Percentiles rank a stretch among this genome's conserved stretches.
Evolutionary conservation across 2,113 vertebrate species (phyloP).

Genomic region (Geococcyx californianus): DNA sequence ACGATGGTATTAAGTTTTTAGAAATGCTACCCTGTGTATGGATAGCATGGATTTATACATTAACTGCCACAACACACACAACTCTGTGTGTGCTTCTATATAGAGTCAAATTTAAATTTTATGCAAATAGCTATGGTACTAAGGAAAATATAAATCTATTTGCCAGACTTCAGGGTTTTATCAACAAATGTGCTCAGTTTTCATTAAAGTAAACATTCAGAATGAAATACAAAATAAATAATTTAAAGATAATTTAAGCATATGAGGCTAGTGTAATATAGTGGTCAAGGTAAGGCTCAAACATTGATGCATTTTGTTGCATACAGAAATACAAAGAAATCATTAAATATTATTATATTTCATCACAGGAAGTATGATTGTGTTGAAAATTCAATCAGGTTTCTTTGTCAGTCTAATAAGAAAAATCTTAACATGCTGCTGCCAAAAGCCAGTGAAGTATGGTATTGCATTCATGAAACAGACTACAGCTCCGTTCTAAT

Average conservation of each 20-base stretch:
- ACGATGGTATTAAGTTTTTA: background rate
- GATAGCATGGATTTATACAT: background rate
- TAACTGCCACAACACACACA: background rate
- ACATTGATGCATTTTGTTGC: constrained; percentile 19
- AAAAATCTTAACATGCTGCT: constrained; percentile 68
- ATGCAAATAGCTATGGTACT: background rate
- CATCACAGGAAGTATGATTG: constrained; percentile 53
- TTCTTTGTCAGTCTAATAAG: constrained; percentile 59
- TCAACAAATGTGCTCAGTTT: background rate
- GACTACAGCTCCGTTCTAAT: constrained; percentile 41
- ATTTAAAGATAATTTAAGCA: background rate
- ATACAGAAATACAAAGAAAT: constrained; percentile 64
- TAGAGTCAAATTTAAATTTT: background rate
- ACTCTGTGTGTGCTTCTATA: background rate
- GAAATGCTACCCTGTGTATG: background rate
- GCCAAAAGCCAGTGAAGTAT: constrained; percentile 64
- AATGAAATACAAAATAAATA: background rate
- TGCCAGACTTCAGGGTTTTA: background rate
- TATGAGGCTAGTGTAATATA: background rate
- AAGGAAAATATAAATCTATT: background rate
- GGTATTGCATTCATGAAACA: constrained; percentile 64
- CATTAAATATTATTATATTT: constrained; percentile 63
- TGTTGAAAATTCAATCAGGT: constrained; percentile 70
- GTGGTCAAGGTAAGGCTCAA: constrained; percentile 25
- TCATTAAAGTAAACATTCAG: background rate